Percentiles rank a stretch among this genome's conserved stretches.
phyloP scores from a whole-genome alignment of 2,797 vertebrate species.

The Mus spretus region DNA sequence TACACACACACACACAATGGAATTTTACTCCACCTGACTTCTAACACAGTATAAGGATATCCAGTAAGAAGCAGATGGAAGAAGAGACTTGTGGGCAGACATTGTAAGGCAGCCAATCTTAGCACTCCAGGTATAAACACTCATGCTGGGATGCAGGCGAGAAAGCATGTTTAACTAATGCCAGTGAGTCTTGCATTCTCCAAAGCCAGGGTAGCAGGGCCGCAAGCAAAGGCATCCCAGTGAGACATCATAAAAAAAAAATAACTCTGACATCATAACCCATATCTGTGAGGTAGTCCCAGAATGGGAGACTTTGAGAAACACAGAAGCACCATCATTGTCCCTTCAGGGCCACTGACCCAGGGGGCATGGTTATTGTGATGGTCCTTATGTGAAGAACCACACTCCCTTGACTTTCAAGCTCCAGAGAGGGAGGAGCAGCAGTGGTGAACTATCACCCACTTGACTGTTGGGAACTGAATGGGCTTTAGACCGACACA shows the following conservation, averaged over 20 bases:
- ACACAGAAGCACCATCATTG: not conserved
- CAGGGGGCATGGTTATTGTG: not conserved
- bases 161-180: not conserved
- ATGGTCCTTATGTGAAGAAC: not conserved
- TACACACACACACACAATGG: not conserved
- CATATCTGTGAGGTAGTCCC: not conserved
- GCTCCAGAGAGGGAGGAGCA: not conserved
- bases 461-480: not conserved
- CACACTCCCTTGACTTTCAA: not conserved
- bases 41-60: not conserved
- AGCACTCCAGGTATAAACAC: not conserved
- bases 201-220: not conserved
- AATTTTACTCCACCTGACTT: not conserved
- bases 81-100: not conserved
- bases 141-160: not conserved
- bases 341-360: not conserved
- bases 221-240: not conserved
- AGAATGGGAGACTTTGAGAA: not conserved
- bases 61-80: not conserved
- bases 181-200: not conserved
- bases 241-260: conserved; percentile 1
- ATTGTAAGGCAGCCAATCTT: not conserved
- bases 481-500: not conserved
- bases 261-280: not conserved
- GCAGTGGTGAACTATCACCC: not conserved